Percentiles rank a stretch among this genome's conserved stretches.
Conservation (phyloP, 2,797 vertebrate species). For the Platalea minor region DNA sequence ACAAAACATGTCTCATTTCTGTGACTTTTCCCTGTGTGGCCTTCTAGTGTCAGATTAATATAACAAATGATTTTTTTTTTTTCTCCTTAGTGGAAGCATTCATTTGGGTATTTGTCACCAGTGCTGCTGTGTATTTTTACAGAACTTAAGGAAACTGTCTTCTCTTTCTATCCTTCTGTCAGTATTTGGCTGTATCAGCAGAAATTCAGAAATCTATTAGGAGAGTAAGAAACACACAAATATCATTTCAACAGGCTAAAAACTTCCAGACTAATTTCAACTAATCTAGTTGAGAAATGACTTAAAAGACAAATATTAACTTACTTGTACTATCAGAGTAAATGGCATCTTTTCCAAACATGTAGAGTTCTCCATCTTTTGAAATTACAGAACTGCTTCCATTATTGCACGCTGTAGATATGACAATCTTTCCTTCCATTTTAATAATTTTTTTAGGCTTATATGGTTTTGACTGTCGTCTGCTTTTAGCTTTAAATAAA, state of each 20-base stretch:
- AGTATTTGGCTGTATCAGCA: background rate
- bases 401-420: slow-evolving; percentile 96
- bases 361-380: slow-evolving; percentile 98
- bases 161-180: background rate
- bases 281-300: background rate
- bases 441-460: slow-evolving; percentile 99
- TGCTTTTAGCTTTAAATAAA: slow-evolving; percentile 88
- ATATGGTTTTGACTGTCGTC: slow-evolving; percentile 96
- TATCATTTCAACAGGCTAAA: background rate
- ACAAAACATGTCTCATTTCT: background rate
- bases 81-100: background rate
- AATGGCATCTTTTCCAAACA: slow-evolving; percentile 99
- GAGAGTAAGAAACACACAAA: background rate
- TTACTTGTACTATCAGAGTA: slow-evolving; percentile 98
- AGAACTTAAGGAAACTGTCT: background rate
- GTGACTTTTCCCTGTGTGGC: background rate
- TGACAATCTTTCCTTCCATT: slow-evolving; percentile 94
- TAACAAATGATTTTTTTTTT: background rate
- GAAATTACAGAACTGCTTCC: slow-evolving; percentile 98
- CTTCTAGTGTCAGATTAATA: background rate
- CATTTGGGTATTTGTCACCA: background rate
- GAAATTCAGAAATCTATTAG: background rate
- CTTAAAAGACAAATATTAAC: slow-evolving; percentile 55
- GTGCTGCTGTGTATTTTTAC: background rate
- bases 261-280: background rate